Evolutionary conservation across 2,113 vertebrate genomes (phyloP).

Genomic region (Apus apus): DNA sequence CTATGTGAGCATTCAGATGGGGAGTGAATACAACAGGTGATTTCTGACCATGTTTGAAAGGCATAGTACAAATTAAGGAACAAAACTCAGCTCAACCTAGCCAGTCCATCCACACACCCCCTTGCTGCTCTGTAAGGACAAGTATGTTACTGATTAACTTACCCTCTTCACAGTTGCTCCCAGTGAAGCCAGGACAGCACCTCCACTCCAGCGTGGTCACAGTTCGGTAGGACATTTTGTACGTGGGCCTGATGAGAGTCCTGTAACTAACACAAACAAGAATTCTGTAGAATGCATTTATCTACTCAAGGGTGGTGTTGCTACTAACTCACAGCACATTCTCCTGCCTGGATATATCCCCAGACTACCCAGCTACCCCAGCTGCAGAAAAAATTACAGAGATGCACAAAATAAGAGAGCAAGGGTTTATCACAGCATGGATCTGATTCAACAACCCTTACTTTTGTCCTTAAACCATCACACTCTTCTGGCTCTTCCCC

Average conservation of each 20-base stretch:
- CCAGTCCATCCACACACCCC: neutral
- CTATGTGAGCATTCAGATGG: neutral
- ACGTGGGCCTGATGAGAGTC: slow-evolving; percentile 89
- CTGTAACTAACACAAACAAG: slow-evolving; percentile 88
- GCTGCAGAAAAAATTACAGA: neutral
- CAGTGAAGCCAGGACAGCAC: slow-evolving; percentile 91
- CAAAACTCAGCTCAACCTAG: neutral
- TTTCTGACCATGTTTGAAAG: neutral
- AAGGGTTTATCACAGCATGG: fast-evolving
- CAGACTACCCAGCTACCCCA: neutral
- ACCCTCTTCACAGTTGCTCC: slow-evolving; percentile 90
- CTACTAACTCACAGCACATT: neutral
- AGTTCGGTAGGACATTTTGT: slow-evolving; percentile 88
- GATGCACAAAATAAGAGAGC: neutral
- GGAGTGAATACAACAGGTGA: neutral
- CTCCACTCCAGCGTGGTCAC: slow-evolving; percentile 91
- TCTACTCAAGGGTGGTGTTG: fast-evolving
- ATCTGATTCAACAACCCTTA: neutral
- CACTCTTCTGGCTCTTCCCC: neutral
- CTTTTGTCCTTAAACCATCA: neutral
- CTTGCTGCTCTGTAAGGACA: neutral
- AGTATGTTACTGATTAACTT: slow-evolving; percentile 7
- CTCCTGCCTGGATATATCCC: neutral
- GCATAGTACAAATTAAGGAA: neutral
- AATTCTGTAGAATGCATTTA: slow-evolving; percentile 21